Evolutionary conservation across 37 sponge, comb jelly and placozoan species (phyloP).

Genomic region (Crambe crambe): DNA sequence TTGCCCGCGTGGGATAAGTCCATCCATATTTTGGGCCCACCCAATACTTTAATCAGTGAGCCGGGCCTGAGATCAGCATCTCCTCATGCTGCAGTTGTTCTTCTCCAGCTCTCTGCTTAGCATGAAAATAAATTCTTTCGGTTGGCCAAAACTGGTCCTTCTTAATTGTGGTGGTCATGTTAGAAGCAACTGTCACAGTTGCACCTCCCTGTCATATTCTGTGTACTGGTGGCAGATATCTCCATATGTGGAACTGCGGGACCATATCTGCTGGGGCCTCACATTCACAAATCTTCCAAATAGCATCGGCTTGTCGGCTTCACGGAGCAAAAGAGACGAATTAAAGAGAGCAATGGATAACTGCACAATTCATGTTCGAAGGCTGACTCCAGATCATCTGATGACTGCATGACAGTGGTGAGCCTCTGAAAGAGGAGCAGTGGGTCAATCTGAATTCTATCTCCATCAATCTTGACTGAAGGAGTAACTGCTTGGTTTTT

Average conservation of each 20-base stretch:
- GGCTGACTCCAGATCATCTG: slow-evolving; percentile 40
- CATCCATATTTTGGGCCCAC: too few relatives aligned
- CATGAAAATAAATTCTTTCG: slow-evolving; percentile 3
- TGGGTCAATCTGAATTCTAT: slow-evolving; percentile 36
- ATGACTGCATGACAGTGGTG: slow-evolving; percentile 16
- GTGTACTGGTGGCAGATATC: slow-evolving; percentile 37
- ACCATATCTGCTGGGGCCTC: slow-evolving; percentile 27
- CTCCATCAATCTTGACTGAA: slow-evolving; percentile 31
- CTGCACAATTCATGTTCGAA: slow-evolving; percentile 30
- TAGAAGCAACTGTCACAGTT: not conserved
- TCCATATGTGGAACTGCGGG: slow-evolving; percentile 12
- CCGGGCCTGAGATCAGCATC: slow-evolving; percentile 44
- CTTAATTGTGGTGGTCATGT: slow-evolving; percentile 30
- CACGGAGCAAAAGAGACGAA: slow-evolving; percentile 37
- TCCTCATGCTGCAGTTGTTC: slow-evolving; percentile 13
- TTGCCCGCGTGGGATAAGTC: too few relatives aligned
- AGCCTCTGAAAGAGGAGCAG: slow-evolving; percentile 58
- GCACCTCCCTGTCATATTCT: slow-evolving; percentile 31
- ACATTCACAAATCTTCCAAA: slow-evolving; percentile 5
- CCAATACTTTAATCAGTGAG: too few relatives aligned
- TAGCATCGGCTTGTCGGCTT: slow-evolving; percentile 41
- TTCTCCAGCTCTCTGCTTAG: slow-evolving; percentile 29
- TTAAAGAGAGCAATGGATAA: slow-evolving; percentile 51
- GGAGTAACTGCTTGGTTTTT: slow-evolving; percentile 33
- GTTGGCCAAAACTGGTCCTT: slow-evolving; percentile 15